A percentile compares a stretch with the other conserved stretches of the same genome.
Conservation (phyloP, 2,113 vertebrate genomes). For the Galemys pyrenaicus region DNA sequence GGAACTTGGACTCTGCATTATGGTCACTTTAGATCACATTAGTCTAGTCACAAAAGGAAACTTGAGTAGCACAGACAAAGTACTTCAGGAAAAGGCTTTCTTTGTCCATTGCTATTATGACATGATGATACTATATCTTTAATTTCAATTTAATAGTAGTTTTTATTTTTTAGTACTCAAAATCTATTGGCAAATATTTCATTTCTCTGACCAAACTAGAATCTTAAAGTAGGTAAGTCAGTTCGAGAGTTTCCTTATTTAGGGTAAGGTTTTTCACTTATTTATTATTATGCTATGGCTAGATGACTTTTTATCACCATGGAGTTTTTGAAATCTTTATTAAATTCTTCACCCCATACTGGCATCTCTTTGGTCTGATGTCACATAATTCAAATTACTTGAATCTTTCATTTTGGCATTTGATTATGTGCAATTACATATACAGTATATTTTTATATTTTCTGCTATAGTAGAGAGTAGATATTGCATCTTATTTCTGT, state of each 20-base stretch:
- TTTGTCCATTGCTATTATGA: background rate
- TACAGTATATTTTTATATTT: background rate
- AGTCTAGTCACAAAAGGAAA: background rate
- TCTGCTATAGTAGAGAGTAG: background rate
- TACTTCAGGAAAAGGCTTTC: background rate
- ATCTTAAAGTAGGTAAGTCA: background rate
- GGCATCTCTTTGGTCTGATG: background rate
- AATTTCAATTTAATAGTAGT: background rate
- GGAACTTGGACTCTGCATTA: background rate
- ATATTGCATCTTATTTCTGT: background rate
- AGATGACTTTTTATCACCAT: background rate
- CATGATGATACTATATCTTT: background rate
- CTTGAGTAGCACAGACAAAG: background rate
- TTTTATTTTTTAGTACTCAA: background rate
- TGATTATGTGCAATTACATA: background rate
- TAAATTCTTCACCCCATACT: background rate
- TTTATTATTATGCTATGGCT: slow-evolving; percentile 4
- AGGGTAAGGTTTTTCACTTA: background rate
- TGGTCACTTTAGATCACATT: background rate
- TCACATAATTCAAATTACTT: background rate
- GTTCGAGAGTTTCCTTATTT: background rate
- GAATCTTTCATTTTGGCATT: background rate
- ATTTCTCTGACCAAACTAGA: background rate
- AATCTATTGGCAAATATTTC: background rate
- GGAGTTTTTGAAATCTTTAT: slow-evolving; percentile 3